A percentile compares a stretch with the other conserved stretches of the same genome.
Conservation (phyloP, 1,140 invertebrate genomes). For the Dendroctonus ponderosae region DNA sequence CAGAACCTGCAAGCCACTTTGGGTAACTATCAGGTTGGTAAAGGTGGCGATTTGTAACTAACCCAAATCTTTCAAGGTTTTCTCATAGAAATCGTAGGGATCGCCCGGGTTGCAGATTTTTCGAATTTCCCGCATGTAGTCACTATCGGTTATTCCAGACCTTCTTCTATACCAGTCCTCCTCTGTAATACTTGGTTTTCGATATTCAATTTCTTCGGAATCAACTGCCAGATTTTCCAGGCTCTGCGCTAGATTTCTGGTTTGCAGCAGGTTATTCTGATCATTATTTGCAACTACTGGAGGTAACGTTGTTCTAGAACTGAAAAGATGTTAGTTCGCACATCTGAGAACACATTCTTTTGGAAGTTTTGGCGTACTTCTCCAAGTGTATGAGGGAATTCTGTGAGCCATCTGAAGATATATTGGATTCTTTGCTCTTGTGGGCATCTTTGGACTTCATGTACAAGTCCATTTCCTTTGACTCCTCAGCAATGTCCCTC, state of each 20-base stretch:
- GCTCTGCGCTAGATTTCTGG: slow-evolving; percentile 42
- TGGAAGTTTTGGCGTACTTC: slow-evolving; percentile 2
- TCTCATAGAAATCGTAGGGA: slow-evolving; percentile 75
- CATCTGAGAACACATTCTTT: background rate
- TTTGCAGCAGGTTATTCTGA: slow-evolving; percentile 36
- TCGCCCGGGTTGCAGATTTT: slow-evolving; percentile 74
- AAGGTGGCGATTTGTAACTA: background rate
- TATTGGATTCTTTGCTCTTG: slow-evolving; percentile 60
- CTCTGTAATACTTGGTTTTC: slow-evolving; percentile 28
- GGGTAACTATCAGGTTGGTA: background rate
- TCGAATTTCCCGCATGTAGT: slow-evolving; percentile 81
- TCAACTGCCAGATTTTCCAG: slow-evolving; percentile 41
- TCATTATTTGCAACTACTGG: slow-evolving; percentile 34
- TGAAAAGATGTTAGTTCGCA: background rate
- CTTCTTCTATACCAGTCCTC: slow-evolving; percentile 36
- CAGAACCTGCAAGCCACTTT: slow-evolving; percentile 68
- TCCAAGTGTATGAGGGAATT: slow-evolving; percentile 1
- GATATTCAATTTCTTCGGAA: slow-evolving; percentile 41
- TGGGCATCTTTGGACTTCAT: slow-evolving; percentile 67
- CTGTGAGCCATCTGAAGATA: slow-evolving; percentile 45
- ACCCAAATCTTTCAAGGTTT: slow-evolving; percentile 31
- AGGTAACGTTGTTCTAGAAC: background rate
- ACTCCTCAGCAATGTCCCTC: slow-evolving; percentile 73
- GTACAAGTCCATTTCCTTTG: slow-evolving; percentile 73
- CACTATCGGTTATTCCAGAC: slow-evolving; percentile 65